phyloP scores from a whole-genome alignment of 2,113 vertebrate genomes.

The Gnathonemus longibarbis region DNA sequence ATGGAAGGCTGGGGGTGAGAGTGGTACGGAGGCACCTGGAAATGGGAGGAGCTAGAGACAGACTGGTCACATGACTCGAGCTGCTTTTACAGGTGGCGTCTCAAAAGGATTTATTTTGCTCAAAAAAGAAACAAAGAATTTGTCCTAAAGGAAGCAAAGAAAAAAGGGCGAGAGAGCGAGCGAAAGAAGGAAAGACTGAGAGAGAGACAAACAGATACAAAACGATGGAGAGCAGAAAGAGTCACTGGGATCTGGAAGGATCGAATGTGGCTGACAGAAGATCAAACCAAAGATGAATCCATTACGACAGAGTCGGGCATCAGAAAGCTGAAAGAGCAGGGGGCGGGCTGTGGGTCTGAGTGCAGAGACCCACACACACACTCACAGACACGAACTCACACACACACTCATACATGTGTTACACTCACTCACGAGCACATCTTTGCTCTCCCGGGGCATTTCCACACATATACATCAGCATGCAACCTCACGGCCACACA shows the following conservation, averaged over 20 bases:
- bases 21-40: constrained; percentile 57
- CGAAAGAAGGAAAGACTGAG: constrained; percentile 31
- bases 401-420: background rate
- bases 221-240: background rate
- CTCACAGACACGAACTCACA: background rate
- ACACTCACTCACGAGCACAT: background rate
- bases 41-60: constrained; percentile 46
- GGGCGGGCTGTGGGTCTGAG: background rate
- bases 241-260: constrained; percentile 43
- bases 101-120: constrained; percentile 34
- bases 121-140: constrained; percentile 41
- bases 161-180: constrained; percentile 27
- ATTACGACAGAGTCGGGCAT: background rate
- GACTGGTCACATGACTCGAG: constrained; percentile 40
- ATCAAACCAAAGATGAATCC: constrained; percentile 25
- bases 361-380: background rate
- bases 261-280: constrained; percentile 31
- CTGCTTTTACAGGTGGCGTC: constrained; percentile 36
- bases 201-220: constrained; percentile 34
- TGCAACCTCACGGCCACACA: background rate
- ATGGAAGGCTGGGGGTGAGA: constrained; percentile 35
- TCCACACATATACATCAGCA: background rate
- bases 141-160: constrained; percentile 61
- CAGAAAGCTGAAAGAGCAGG: background rate
- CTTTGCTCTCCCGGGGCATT: background rate